phyloP scores from a whole-genome alignment of 2,797 vertebrate species.

The Neomorphus geoffroyi region DNA sequence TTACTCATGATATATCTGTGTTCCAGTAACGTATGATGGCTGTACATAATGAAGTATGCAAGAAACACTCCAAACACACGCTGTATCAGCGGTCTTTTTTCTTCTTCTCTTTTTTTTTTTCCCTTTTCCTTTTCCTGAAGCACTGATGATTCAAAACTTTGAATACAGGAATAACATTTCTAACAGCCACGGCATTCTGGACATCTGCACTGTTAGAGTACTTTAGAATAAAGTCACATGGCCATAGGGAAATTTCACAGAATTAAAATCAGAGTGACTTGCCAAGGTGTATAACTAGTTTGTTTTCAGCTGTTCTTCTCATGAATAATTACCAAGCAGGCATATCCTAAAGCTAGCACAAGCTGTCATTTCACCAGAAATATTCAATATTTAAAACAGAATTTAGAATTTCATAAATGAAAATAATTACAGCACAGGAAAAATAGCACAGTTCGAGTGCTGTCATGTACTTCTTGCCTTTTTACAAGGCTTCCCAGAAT shows the following conservation, averaged over 20 bases:
- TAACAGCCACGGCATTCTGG: constrained; percentile 72
- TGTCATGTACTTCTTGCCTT: constrained; percentile 23
- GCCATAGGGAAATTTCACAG: constrained; percentile 82
- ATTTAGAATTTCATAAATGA: constrained; percentile 82
- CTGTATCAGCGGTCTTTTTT: constrained; percentile 42
- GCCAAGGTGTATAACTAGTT: constrained; percentile 86
- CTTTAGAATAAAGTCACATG: constrained; percentile 80
- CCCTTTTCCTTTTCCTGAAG: constrained; percentile 13
- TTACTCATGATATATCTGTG: constrained; percentile 20
- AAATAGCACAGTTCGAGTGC: constrained; percentile 67
- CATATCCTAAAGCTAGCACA: constrained; percentile 87
- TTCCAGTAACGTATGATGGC: constrained; percentile 8
- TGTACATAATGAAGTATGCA: constrained; percentile 35
- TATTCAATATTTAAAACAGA: constrained; percentile 87
- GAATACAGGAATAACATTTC: constrained; percentile 71
- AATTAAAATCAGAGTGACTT: constrained; percentile 79
- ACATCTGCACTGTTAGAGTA: constrained; percentile 78
- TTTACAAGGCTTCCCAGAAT: constrained; percentile 19
- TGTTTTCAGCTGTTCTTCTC: constrained; percentile 87
- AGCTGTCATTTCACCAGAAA: constrained; percentile 87
- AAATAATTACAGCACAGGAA: constrained; percentile 79
- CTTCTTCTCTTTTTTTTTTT: neutral
- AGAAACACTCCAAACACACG: constrained; percentile 48
- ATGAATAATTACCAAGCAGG: constrained; percentile 88
- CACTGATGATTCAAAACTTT: constrained; percentile 71